Percentiles rank a stretch among this genome's conserved stretches.
These are phyloP conservation scores for Oxycera nigricornis DNA, from an alignment of 2,888 invertebrate genomes.

Conservation along the genomic window DNA sequence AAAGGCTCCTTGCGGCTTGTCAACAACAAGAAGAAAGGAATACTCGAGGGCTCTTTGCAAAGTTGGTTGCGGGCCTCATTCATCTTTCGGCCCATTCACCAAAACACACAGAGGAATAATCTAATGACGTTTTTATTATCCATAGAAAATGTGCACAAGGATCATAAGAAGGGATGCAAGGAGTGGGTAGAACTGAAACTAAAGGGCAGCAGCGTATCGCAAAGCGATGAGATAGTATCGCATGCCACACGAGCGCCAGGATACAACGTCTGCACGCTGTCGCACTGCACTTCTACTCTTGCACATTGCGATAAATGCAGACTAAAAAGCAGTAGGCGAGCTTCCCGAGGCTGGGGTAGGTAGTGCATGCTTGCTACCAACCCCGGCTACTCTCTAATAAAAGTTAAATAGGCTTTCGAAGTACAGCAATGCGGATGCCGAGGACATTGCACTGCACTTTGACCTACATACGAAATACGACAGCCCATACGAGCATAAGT, in stretches of 20 bases:
- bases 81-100: conserved; percentile 40
- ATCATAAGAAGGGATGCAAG: not conserved
- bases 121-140: conserved; percentile 47
- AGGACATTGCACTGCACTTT: conserved; percentile 63
- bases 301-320: not conserved
- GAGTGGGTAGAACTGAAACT: not conserved
- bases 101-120: conserved; percentile 45
- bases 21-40: conserved; percentile 39
- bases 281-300: conserved; percentile 13
- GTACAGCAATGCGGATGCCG: conserved; percentile 63
- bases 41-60: conserved; percentile 24
- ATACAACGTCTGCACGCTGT: conserved; percentile 22
- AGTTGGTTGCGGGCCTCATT: conserved; percentile 41
- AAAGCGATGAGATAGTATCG: conserved; percentile 15
- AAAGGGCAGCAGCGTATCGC: not conserved
- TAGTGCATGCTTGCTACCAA: conserved; percentile 16
- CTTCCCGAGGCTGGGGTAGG: not conserved
- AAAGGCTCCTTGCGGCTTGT: conserved; percentile 35
- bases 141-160: conserved; percentile 32
- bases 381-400: conserved; percentile 51
- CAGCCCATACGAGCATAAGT: conserved; percentile 43
- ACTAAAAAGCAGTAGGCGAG: not conserved
- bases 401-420: conserved; percentile 57
- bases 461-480: conserved; percentile 56
- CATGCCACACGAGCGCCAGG: conserved; percentile 15